Percentiles rank a stretch among this genome's conserved stretches.
Evolutionary conservation across 1,140 invertebrate genomes (phyloP).

Genomic region (Leptinotarsa undecemlineata): DNA sequence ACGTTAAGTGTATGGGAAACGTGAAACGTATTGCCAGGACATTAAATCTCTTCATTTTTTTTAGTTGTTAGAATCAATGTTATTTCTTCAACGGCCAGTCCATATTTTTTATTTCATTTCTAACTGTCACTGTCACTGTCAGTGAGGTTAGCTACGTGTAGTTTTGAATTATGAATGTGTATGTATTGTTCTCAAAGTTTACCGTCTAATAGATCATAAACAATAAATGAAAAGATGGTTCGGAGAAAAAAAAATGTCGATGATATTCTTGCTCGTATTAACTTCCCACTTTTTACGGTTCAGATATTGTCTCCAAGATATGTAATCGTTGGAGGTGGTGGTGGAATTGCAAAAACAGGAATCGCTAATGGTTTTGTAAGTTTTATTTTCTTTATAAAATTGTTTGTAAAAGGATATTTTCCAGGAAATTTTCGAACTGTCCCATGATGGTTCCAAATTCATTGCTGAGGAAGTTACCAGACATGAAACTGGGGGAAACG

Average conservation of each 20-base stretch:
- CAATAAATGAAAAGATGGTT: conserved; percentile 41
- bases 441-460: conserved; percentile 75
- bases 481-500: conserved; percentile 82
- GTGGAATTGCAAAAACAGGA: conserved; percentile 92
- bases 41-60: too few species aligned
- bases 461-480: conserved; percentile 77
- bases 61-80: too few species aligned
- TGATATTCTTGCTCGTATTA: conserved; percentile 78
- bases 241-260: conserved; percentile 59
- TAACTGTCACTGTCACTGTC: too few species aligned
- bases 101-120: too few species aligned
- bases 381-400: conserved; percentile 37
- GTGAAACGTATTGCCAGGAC: too few species aligned
- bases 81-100: too few species aligned
- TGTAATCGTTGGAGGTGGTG: conserved; percentile 92
- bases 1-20: too few species aligned
- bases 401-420: conserved; percentile 39
- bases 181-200: not conserved
- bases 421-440: conserved; percentile 85
- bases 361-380: conserved; percentile 91
- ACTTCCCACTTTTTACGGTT: conserved; percentile 91
- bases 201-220: not conserved
- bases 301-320: conserved; percentile 89
- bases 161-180: not conserved
- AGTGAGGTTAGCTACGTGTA: conserved; percentile 7